Evolutionary conservation across 2,888 invertebrate species (phyloP), one percentile per base, ranked within the genome.

Genomic region (Daptonema setosum): DNA sequence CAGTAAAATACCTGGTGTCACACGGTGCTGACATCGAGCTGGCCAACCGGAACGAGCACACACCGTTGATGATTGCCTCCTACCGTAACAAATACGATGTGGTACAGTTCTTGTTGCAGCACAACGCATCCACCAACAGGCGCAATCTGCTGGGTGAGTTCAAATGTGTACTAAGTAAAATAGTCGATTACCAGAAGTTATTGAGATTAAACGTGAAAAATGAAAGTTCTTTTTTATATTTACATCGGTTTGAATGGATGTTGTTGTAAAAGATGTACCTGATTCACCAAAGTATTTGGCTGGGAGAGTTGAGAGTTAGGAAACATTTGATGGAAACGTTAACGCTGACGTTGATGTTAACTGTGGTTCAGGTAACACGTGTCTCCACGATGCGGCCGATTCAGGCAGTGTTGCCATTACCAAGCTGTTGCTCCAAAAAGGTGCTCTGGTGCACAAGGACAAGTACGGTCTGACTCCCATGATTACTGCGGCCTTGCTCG

Each of bases 1-100:
- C 57, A 66, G 66, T 91, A 62, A 83, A 84, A 75, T 91, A 83
- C 76, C 79, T 95, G 64, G 83, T 93, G 60, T 81, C 83, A 67
- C 80, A 85, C 71, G 85, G 85, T 57, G 91, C 91, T 79, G 88
- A 93, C 74, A 84, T 93, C 71, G 91, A 93, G 77, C 83, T 90
- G 70, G 87, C 90, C 26, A 95, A 95, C 72, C 79, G 87, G 60
- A 74, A 74, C 63, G 74, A 74, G 2, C 93, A 95, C 75, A 93
- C 93, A 20, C 91, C 91, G 70, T 78, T 95, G 35, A 95, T 95
- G 93, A 95, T 95, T 60, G 87, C 91, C 52, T 91, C 90, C 74
- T 93, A 87, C 75, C 88, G 90, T 72, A 87, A 88, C 56, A 90
- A 93, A 75, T 80, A 82, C 63, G 79, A 81, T 68, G 90, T 93